Evolutionary conservation across 2,888 invertebrate species (phyloP).

Genomic region (Seladonia tumulorum): DNA sequence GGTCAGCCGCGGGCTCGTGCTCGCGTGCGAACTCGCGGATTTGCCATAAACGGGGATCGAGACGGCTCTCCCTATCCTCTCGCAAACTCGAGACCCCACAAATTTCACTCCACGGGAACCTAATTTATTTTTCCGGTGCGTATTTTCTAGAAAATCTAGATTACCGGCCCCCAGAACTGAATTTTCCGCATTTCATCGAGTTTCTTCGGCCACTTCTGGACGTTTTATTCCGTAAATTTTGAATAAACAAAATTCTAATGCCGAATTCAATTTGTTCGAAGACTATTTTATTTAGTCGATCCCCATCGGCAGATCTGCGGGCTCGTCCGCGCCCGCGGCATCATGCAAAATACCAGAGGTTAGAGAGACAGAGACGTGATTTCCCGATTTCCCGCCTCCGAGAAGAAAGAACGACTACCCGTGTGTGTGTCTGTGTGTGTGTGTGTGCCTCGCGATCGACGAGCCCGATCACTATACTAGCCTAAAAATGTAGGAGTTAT

Average conservation of each 20-base stretch:
- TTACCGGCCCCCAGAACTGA: too few species aligned
- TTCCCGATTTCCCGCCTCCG: conserved; percentile 64
- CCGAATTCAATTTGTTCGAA: background rate
- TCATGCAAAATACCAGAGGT: conserved; percentile 76
- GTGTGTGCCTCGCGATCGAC: conserved; percentile 53
- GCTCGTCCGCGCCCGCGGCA: conserved; percentile 11
- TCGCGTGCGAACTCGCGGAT: conserved; percentile 44
- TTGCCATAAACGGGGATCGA: background rate
- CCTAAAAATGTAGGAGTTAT: too few species aligned
- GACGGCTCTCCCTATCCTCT: too few species aligned
- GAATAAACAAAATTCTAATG: background rate
- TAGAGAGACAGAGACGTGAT: conserved; percentile 82
- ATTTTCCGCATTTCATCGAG: too few species aligned
- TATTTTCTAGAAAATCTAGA: too few species aligned
- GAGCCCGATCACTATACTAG: conserved; percentile 31
- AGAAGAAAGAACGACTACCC: conserved; percentile 60
- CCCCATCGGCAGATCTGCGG: background rate
- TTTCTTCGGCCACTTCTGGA: too few species aligned
- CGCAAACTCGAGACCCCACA: background rate
- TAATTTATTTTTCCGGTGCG: background rate
- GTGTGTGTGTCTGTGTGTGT: conserved; percentile 14
- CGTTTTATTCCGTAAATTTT: too few species aligned
- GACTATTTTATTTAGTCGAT: background rate
- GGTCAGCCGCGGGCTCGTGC: conserved; percentile 38
- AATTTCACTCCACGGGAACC: background rate